Evolutionary conservation across 2,113 vertebrate genomes (phyloP).

Genomic region (Lynx canadensis): DNA sequence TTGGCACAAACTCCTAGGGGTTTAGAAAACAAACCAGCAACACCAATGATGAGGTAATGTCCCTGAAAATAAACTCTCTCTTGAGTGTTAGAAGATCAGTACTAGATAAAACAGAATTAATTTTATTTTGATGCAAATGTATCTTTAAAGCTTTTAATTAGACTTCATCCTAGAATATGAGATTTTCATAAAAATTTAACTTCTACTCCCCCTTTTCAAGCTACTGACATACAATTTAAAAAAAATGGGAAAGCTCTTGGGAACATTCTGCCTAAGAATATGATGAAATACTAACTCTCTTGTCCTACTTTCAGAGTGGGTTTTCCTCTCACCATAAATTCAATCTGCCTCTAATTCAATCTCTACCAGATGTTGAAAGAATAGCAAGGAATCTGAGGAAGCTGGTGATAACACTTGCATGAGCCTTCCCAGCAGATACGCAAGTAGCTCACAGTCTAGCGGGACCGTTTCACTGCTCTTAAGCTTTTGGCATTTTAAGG

Average conservation of each 20-base stretch:
- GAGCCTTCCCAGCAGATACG: neutral
- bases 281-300: conserved; percentile 22
- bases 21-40: conserved; percentile 52
- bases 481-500: neutral
- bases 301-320: neutral
- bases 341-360: neutral
- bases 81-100: conserved; percentile 60
- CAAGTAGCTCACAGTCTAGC: neutral
- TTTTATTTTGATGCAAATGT: conserved; percentile 65
- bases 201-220: neutral
- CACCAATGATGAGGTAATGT: conserved; percentile 66
- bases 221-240: conserved; percentile 15
- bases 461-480: neutral
- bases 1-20: conserved; percentile 38
- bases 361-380: conserved; percentile 24
- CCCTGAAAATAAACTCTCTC: conserved; percentile 58
- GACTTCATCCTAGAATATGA: neutral
- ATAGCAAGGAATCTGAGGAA: conserved; percentile 44
- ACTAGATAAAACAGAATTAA: conserved; percentile 54
- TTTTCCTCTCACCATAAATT: conserved; percentile 43
- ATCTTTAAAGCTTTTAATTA: conserved; percentile 56
- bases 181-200: conserved; percentile 56
- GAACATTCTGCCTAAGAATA: neutral
- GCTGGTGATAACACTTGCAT: neutral
- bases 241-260: neutral